Conservation (phyloP, 2,113 vertebrate species). For the Ranitomeya imitator region DNA sequence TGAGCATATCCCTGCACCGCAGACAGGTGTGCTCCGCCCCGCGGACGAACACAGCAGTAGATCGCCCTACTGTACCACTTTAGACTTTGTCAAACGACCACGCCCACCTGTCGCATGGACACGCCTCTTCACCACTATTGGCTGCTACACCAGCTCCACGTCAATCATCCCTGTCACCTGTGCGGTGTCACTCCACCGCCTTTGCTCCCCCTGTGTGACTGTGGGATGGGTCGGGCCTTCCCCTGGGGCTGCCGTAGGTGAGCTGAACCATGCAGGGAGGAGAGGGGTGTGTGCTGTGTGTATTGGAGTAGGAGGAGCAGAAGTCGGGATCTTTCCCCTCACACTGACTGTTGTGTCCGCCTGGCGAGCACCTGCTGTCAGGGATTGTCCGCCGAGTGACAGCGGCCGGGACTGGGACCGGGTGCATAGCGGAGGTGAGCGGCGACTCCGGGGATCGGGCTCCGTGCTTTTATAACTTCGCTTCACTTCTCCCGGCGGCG, state of each 20-base stretch:
- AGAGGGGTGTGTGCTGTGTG: slow-evolving; percentile 42
- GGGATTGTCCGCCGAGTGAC: neutral
- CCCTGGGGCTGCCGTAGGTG: slow-evolving; percentile 49
- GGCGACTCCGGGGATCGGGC: neutral
- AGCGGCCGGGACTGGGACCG: neutral
- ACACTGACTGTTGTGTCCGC: neutral
- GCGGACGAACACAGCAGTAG: slow-evolving; percentile 19
- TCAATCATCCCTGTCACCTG: slow-evolving; percentile 56
- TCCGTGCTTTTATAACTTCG: neutral
- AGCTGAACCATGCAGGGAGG: slow-evolving; percentile 49
- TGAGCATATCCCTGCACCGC: neutral
- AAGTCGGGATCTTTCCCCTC: neutral
- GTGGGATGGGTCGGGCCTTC: slow-evolving; percentile 50
- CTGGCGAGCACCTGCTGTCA: slow-evolving; percentile 3
- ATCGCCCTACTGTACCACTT: neutral
- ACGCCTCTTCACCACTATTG: slow-evolving; percentile 14
- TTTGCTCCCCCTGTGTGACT: slow-evolving; percentile 26
- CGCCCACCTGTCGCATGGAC: slow-evolving; percentile 14
- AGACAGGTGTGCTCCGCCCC: slow-evolving; percentile 46
- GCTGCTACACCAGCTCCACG: slow-evolving; percentile 30
- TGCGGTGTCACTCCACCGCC: neutral
- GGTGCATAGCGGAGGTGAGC: slow-evolving; percentile 1
- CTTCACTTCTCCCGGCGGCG: neutral
- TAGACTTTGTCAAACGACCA: neutral
- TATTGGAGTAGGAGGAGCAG: slow-evolving; percentile 8